phyloP scores from a whole-genome alignment of 2,888 invertebrate genomes.

The Boloria selene region DNA sequence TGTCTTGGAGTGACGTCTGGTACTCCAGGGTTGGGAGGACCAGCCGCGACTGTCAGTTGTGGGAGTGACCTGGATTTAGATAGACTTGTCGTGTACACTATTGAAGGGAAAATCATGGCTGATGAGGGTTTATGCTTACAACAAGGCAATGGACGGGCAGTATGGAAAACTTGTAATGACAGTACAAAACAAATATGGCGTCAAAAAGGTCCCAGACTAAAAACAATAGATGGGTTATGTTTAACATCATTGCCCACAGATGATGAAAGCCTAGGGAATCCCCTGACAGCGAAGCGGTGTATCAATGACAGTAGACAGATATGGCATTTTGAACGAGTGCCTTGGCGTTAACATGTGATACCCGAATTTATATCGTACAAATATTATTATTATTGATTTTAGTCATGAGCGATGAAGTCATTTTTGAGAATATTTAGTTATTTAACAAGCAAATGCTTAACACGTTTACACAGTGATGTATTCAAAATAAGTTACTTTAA shows the following conservation, averaged over 20 bases:
- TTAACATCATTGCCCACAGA: constrained; percentile 58
- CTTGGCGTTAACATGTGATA: constrained; percentile 82
- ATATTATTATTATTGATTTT: constrained; percentile 5
- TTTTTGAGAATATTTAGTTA: neutral
- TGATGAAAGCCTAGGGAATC: constrained; percentile 55
- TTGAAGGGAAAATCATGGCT: constrained; percentile 89
- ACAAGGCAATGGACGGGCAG: constrained; percentile 83
- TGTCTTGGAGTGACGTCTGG: constrained; percentile 65
- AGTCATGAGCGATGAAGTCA: too few relatives aligned
- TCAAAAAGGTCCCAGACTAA: constrained; percentile 73
- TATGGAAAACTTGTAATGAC: constrained; percentile 88
- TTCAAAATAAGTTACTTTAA: neutral
- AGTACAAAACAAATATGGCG: constrained; percentile 87
- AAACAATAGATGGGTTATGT: constrained; percentile 60
- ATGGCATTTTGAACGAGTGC: constrained; percentile 86
- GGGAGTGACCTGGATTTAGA: constrained; percentile 81
- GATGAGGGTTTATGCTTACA: constrained; percentile 95
- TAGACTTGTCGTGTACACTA: constrained; percentile 88
- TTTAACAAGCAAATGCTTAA: neutral
- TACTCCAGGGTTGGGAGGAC: constrained; percentile 86
- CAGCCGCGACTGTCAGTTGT: constrained; percentile 86
- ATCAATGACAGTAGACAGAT: constrained; percentile 82
- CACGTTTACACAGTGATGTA: neutral
- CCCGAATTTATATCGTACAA: constrained; percentile 25
- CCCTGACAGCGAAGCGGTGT: constrained; percentile 84